phyloP scores from a whole-genome alignment of 2,797 vertebrate species.

The Sorex maritimensis region DNA sequence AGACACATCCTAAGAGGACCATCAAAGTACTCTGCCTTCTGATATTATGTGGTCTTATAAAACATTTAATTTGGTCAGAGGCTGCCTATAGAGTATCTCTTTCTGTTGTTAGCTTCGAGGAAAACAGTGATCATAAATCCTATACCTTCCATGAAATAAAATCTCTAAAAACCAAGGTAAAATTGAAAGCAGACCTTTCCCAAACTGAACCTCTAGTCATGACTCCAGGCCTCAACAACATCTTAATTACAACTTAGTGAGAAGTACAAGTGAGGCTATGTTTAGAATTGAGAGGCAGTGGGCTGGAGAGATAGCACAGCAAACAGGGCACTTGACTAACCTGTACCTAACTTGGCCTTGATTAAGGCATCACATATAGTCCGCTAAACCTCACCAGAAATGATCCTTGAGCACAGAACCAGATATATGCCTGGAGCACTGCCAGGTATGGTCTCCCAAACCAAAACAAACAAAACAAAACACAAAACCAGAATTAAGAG shows the following conservation, averaged over 20 bases:
- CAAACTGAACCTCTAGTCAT: neutral
- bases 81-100: neutral
- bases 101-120: constrained; percentile 36
- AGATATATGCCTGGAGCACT: too few species aligned
- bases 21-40: neutral
- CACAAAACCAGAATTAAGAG: too few species aligned
- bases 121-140: neutral
- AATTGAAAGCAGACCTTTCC: neutral
- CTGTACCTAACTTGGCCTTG: too few species aligned
- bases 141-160: neutral
- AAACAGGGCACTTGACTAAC: too few species aligned
- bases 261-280: neutral
- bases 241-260: neutral
- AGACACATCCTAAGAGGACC: neutral
- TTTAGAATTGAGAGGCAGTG: neutral
- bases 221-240: neutral
- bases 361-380: too few species aligned
- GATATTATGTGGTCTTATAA: neutral
- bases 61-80: neutral
- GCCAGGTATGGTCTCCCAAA: too few species aligned
- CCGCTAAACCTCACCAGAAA: too few species aligned
- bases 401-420: too few species aligned
- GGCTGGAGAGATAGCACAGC: too few species aligned
- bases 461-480: too few species aligned
- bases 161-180: neutral